Evolutionary conservation across 37 sponge, comb jelly and placozoan genomes (phyloP).

Genomic region (Chondrilla cf. caribensis): DNA sequence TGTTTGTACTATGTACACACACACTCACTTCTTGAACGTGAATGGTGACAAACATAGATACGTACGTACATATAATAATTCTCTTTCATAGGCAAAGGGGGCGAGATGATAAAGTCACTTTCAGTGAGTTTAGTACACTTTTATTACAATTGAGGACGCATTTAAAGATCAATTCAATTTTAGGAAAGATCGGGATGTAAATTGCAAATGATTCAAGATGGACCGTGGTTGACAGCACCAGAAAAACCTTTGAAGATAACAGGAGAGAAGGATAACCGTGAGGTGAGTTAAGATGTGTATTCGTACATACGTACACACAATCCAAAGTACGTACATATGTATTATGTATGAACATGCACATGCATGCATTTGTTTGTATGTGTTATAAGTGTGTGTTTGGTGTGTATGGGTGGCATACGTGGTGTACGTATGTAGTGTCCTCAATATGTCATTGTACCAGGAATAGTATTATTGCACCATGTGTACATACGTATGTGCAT

Average conservation of each 20-base stretch:
- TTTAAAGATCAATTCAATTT: not conserved
- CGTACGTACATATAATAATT: not conserved
- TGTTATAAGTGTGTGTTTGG: too few relatives aligned
- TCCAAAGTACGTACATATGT: not conserved
- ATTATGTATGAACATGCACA: not conserved
- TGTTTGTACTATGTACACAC: not conserved
- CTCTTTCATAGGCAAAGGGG: constrained; percentile 74
- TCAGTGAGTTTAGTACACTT: constrained; percentile 39
- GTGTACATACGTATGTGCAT: not conserved
- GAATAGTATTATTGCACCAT: too few relatives aligned
- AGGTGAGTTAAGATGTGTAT: constrained; percentile 28
- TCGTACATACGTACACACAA: not conserved
- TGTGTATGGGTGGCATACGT: too few relatives aligned
- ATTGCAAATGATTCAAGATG: constrained; percentile 98
- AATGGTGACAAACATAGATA: too few relatives aligned
- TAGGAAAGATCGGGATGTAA: constrained; percentile 91
- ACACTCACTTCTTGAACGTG: constrained; percentile 4
- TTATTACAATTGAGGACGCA: not conserved
- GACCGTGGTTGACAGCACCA: constrained; percentile 69
- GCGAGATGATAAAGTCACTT: constrained; percentile 82
- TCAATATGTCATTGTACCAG: too few relatives aligned
- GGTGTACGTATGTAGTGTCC: too few relatives aligned
- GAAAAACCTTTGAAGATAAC: constrained; percentile 94
- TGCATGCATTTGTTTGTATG: too few relatives aligned
- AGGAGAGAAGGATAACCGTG: constrained; percentile 47